phyloP scores from a whole-genome alignment of 2,888 invertebrate genomes.

The Eumacrocentrus americanus region DNA sequence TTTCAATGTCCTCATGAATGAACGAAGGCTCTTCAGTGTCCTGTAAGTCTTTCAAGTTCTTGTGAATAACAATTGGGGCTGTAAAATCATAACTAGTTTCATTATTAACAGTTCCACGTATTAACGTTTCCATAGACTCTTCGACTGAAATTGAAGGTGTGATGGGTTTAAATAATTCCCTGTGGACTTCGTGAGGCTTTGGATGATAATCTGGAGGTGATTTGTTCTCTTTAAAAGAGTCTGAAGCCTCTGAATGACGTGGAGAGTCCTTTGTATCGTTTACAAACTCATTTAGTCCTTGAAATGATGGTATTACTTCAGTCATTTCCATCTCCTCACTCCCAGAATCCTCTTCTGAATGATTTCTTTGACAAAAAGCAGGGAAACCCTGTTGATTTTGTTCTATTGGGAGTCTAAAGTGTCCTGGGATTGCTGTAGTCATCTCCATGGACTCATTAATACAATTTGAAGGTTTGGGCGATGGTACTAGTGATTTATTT shows the following conservation, averaged over 20 bases:
- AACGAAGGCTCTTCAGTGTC: conserved; percentile 45
- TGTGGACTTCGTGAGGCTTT: not conserved
- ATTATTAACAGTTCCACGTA: no score
- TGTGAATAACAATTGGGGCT: not conserved
- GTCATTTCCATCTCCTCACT: conserved; percentile 34
- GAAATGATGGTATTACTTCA: conserved; percentile 12
- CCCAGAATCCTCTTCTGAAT: not conserved
- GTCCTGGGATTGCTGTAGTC: conserved; percentile 23
- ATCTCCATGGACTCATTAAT: conserved; percentile 33
- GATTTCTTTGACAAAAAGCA: not conserved
- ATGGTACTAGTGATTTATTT: not conserved
- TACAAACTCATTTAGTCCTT: not conserved
- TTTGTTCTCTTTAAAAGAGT: conserved; percentile 6
- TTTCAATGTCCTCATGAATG: conserved; percentile 29
- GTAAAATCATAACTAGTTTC: not conserved
- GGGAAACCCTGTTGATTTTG: not conserved
- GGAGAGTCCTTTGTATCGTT: not conserved
- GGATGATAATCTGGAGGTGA: not conserved
- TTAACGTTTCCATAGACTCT: no score
- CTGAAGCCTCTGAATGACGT: not conserved
- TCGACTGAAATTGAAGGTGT: no score
- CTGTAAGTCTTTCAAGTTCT: conserved; percentile 30
- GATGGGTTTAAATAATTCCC: not conserved
- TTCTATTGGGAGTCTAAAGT: conserved; percentile 3
- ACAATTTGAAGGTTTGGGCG: not conserved